Evolutionary conservation across 2,797 vertebrate species (phyloP), one percentile per base, ranked within the genome.

Genomic region (Melanotaenia nigrans): DNA sequence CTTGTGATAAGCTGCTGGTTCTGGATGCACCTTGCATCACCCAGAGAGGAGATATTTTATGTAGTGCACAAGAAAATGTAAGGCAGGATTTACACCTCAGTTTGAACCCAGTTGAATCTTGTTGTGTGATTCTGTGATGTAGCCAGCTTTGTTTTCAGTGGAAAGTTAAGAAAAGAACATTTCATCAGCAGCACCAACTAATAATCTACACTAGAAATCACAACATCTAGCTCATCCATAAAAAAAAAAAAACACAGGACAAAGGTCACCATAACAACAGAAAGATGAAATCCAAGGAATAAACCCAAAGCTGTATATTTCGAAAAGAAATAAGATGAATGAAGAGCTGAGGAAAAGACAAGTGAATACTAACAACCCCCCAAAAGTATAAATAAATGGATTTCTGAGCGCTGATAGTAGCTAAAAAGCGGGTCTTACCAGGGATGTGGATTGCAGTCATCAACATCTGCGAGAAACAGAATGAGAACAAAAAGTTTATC

Each of bases 391-490:
- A 58, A 58, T 20, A 5, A 8, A 3, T 30, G 14, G 13, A 51
- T 64, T 49, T 32, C 20, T 36, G 2, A 64, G 28, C 20, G 53
- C 32, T 22, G 42, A 12, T 24, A 59, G 9, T 42, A 25, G 45
- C 24, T 8, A 38, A 33, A 55, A 24, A 55, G 8, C 9, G 0
- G 1, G 30, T 90, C 97, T 96, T 91, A 99, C 97, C 97, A 99
- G 1, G 97, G 97, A 78, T 97, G 95, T 40, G 97, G 97, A 70
- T 95, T 98, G 85, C 97, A 99, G 89, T 99, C 97, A 20, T 99
- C 96, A 25, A 96, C 95, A 74, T 99, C 97, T 99, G 73, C 20
- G 81, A 68, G 35, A 86, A 35, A 18, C 3, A 61, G 30, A n/a
- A 30, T 1, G 12, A 62, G 11, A 40, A 59, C 53, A 61, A 54